phyloP scores from a whole-genome alignment of 1,140 invertebrate species.

The Drosophila kohkoa region DNA sequence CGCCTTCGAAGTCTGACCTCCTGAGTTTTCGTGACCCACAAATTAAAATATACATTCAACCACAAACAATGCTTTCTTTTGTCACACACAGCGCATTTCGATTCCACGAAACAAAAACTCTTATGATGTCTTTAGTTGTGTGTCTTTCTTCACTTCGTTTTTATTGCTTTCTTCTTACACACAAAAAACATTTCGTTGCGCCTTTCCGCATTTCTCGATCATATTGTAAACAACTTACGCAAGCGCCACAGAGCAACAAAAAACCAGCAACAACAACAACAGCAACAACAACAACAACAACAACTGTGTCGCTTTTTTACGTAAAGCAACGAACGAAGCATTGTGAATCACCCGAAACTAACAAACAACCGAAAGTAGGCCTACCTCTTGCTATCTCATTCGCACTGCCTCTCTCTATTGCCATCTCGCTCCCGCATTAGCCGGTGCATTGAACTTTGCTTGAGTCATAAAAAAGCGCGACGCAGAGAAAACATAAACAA shows the following conservation, averaged over 20 bases:
- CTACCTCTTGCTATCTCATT: slow-evolving; percentile 27
- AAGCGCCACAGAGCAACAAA: slow-evolving; percentile 47
- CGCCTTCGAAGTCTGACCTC: slow-evolving; percentile 57
- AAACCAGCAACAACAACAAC: slow-evolving; percentile 14
- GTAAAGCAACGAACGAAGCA: slow-evolving; percentile 47
- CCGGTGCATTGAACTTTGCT: slow-evolving; percentile 59
- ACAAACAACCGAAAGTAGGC: slow-evolving; percentile 64
- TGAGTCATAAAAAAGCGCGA: slow-evolving; percentile 2
- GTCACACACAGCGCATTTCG: slow-evolving; percentile 16
- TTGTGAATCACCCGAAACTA: slow-evolving; percentile 64
- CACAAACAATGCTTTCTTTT: slow-evolving; percentile 55
- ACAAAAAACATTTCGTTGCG: slow-evolving; percentile 7
- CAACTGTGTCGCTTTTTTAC: slow-evolving; percentile 71
- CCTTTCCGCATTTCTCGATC: slow-evolving; percentile 49
- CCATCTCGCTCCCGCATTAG: not conserved
- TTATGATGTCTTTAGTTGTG: slow-evolving; percentile 29
- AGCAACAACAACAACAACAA: slow-evolving; percentile 32
- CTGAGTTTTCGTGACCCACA: slow-evolving; percentile 66
- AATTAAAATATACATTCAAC: slow-evolving; percentile 46
- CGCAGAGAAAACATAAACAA: slow-evolving; percentile 56
- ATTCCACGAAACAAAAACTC: slow-evolving; percentile 56
- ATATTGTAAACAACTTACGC: slow-evolving; percentile 80
- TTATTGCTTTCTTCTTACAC: slow-evolving; percentile 34
- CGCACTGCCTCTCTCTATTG: not conserved
- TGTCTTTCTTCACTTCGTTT: not conserved